Percentiles rank a stretch among this genome's conserved stretches.
phyloP scores from a whole-genome alignment of 2,888 invertebrate genomes.

The Nasonovia ribisnigri region DNA sequence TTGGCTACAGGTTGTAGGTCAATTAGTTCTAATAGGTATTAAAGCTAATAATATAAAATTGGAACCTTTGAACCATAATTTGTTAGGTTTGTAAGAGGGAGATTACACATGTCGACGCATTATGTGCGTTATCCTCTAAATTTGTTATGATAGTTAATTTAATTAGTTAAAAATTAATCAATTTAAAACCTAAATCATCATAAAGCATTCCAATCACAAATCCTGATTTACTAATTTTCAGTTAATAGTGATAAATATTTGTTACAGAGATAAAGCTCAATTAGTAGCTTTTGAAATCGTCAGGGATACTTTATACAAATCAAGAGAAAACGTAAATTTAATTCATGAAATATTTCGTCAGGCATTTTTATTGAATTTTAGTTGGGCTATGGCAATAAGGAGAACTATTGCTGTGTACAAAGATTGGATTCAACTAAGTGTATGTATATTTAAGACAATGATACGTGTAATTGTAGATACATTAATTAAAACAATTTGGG shows the following conservation, averaged over 20 bases:
- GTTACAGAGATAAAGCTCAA: conserved; percentile 64
- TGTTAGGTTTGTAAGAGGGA: background rate
- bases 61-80: background rate
- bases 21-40: background rate
- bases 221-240: background rate
- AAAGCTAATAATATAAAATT: background rate
- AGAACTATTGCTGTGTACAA: conserved; percentile 93
- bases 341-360: conserved; percentile 94
- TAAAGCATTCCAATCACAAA: background rate
- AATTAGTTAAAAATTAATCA: background rate
- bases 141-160: background rate
- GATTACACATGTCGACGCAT: background rate
- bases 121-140: background rate
- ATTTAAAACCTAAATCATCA: too few relatives aligned
- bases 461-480: background rate
- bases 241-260: background rate
- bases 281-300: conserved; percentile 74
- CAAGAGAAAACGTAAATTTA: conserved; percentile 92
- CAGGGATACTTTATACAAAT: conserved; percentile 87
- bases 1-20: background rate
- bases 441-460: conserved; percentile 70
- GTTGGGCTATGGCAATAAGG: conserved; percentile 87
- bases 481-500: conserved; percentile 6
- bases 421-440: conserved; percentile 93
- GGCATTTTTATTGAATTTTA: conserved; percentile 90